A percentile compares a stretch with the other conserved stretches of the same genome.
Conservation (phyloP, 2,113 vertebrate genomes). For the Struthidea cinerea region DNA sequence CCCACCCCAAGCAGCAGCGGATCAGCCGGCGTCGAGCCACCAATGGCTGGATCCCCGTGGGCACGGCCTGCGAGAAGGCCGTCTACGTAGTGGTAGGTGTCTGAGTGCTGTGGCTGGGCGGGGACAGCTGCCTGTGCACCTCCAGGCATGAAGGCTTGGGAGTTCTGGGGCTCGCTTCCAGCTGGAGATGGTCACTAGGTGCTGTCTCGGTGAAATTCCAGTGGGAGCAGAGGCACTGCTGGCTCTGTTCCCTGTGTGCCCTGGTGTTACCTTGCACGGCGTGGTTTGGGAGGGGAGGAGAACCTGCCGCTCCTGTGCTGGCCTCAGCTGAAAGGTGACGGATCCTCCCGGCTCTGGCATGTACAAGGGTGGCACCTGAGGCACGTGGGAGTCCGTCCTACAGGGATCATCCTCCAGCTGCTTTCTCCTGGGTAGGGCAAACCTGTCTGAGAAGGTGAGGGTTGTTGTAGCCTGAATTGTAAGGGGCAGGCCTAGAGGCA, state of each 20-base stretch:
- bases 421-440: neutral
- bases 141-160: neutral
- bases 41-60: constrained; percentile 94
- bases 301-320: neutral
- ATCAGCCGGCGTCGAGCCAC: constrained; percentile 84
- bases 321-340: neutral
- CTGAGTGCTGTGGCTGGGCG: fast-evolving
- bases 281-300: neutral
- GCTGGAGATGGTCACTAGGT: neutral
- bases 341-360: neutral
- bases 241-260: neutral
- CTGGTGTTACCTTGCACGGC: neutral
- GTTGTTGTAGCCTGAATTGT: neutral
- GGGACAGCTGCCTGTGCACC: too few relatives aligned
- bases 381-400: neutral
- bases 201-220: fast-evolving
- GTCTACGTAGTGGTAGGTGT: constrained; percentile 92
- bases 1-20: constrained; percentile 83
- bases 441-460: neutral
- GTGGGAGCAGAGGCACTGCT: neutral
- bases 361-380: neutral
- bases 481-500: neutral
- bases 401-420: neutral
- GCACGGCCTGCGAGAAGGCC: constrained; percentile 88
- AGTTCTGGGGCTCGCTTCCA: neutral